Percentiles rank a stretch among this genome's conserved stretches.
Conservation (phyloP, 2,113 vertebrate species). For the Fregata magnificens region DNA sequence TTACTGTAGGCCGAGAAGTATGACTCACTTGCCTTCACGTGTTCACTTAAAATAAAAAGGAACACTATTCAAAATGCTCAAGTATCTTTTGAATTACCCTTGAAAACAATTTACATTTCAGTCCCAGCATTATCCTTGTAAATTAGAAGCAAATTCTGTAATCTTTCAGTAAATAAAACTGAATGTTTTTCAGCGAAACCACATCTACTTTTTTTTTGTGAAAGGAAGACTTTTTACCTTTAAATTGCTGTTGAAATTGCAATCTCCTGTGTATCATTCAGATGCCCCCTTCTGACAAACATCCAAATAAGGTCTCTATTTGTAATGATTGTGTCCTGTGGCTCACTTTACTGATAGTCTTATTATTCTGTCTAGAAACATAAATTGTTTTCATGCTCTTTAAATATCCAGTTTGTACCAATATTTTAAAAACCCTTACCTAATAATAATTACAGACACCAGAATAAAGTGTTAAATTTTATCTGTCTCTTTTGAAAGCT, state of each 20-base stretch:
- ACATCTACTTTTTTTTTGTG: not conserved
- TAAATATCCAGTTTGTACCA: not conserved
- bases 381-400: not conserved
- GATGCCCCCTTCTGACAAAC: not conserved
- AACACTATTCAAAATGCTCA: not conserved
- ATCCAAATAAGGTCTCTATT: not conserved
- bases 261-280: not conserved
- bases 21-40: not conserved
- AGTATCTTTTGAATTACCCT: not conserved
- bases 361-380: not conserved
- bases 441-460: not conserved
- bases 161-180: constrained; percentile 1
- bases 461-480: not conserved
- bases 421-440: not conserved
- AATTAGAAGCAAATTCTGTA: not conserved
- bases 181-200: not conserved
- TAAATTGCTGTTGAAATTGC: not conserved
- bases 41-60: not conserved
- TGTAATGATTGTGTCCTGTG: not conserved
- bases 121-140: not conserved
- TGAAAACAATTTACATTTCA: not conserved
- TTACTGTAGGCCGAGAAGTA: not conserved
- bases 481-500: not conserved
- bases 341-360: not conserved
- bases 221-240: not conserved